A percentile compares a stretch with the other conserved stretches of the same genome.
Conservation (phyloP, 2,888 invertebrate species). For the Drosophila hamatofila region DNA sequence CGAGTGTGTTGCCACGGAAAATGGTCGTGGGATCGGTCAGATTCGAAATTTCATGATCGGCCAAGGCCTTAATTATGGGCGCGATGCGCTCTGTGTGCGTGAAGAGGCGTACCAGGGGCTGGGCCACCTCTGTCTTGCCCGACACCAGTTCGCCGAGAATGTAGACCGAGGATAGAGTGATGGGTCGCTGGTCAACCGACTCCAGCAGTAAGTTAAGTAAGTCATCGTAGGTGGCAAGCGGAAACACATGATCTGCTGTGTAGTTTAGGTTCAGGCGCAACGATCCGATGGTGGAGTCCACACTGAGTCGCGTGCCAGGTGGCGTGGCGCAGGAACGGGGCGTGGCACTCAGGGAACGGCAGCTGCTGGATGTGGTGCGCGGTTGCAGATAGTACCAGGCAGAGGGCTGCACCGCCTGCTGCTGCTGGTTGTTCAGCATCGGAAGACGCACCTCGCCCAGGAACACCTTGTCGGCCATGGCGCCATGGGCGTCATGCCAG, state of each 20-base stretch:
- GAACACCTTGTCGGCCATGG: slow-evolving; percentile 90
- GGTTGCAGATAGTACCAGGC: slow-evolving; percentile 93
- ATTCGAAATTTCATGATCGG: slow-evolving; percentile 95
- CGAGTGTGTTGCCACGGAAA: slow-evolving; percentile 96
- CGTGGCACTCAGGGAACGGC: slow-evolving; percentile 86
- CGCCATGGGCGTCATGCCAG: slow-evolving; percentile 93
- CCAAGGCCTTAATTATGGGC: slow-evolving; percentile 92
- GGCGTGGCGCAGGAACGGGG: slow-evolving; percentile 89
- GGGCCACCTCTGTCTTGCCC: slow-evolving; percentile 95
- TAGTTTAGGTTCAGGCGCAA: slow-evolving; percentile 94
- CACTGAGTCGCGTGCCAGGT: slow-evolving; percentile 89
- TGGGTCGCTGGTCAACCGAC: slow-evolving; percentile 87
- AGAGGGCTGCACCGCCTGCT: slow-evolving; percentile 87
- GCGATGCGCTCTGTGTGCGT: slow-evolving; percentile 94
- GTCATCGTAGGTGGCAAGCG: slow-evolving; percentile 91
- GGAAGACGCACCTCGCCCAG: slow-evolving; percentile 94
- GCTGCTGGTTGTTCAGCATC: slow-evolving; percentile 89
- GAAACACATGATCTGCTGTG: slow-evolving; percentile 95
- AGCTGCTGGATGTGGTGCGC: slow-evolving; percentile 86
- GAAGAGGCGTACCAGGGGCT: slow-evolving; percentile 94
- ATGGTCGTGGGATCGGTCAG: slow-evolving; percentile 97
- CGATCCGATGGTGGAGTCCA: slow-evolving; percentile 90
- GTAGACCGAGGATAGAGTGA: slow-evolving; percentile 92
- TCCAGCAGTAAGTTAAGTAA: slow-evolving; percentile 91
- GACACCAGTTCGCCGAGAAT: slow-evolving; percentile 93